These are phyloP conservation scores for Zaprionus bogoriensis DNA, from an alignment of 2,888 invertebrate species.

Conservation along the genomic window DNA sequence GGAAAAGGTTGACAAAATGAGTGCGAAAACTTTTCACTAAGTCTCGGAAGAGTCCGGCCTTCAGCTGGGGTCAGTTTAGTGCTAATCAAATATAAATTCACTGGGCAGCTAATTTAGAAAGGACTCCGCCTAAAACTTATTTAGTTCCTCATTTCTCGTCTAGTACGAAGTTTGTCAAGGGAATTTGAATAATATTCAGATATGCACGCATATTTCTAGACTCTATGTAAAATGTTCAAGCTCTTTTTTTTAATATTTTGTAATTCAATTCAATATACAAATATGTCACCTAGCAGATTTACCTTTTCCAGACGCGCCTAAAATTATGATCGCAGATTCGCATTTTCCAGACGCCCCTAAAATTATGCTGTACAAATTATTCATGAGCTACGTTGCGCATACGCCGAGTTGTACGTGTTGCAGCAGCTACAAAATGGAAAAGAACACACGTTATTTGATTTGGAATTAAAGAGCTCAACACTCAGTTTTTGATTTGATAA, in stretches of 20 bases:
- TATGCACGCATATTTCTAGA: no score
- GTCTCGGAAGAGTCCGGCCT: background rate
- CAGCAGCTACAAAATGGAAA: background rate
- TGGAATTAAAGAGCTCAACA: background rate
- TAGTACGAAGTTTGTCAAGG: no score
- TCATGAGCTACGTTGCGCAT: background rate
- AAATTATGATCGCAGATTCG: background rate
- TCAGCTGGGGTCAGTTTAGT: background rate
- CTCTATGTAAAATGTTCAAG: no score
- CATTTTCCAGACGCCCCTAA: background rate
- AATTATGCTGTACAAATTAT: background rate
- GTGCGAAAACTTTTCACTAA: background rate
- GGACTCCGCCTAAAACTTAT: no score
- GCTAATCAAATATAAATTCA: background rate
- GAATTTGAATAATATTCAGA: background rate
- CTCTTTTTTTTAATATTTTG: no score
- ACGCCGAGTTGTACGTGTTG: slow-evolving; percentile 7
- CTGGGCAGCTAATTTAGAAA: no score
- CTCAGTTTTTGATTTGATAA: background rate
- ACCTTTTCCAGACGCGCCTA: no score
- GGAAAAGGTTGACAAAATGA: background rate
- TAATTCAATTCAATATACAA: no score
- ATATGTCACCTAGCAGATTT: no score
- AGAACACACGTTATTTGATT: background rate
- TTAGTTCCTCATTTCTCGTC: no score